These are phyloP conservation scores for Brenthis ino DNA, from an alignment of 2,888 invertebrate species.

Conservation along the genomic window DNA sequence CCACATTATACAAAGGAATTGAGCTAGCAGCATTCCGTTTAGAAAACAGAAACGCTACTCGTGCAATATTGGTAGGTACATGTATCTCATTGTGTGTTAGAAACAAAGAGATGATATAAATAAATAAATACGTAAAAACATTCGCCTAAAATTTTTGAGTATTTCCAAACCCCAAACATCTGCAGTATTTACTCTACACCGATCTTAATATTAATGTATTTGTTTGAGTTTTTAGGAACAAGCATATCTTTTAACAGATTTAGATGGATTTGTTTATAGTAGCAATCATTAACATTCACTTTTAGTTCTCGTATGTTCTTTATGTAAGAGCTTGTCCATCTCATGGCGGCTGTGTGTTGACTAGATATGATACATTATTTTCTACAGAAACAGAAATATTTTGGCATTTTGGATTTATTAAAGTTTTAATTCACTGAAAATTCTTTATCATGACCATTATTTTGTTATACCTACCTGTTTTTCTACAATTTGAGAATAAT, in stretches of 20 bases:
- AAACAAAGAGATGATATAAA: too few species aligned
- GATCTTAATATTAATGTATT: constrained; percentile 10
- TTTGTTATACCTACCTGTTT: neutral
- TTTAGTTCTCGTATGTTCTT: constrained; percentile 8
- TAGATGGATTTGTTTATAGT: constrained; percentile 11
- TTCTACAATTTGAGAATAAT: neutral
- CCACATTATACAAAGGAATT: too few species aligned
- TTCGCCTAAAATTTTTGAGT: neutral
- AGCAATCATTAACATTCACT: constrained; percentile 7
- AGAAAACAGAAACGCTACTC: too few species aligned
- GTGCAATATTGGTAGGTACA: too few species aligned
- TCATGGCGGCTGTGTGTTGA: neutral
- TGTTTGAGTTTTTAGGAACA: neutral
- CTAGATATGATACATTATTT: neutral
- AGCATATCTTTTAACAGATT: constrained; percentile 9
- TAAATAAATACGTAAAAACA: too few species aligned
- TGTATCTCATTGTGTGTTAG: too few species aligned
- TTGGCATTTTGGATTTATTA: constrained; percentile 1
- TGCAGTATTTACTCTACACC: neutral
- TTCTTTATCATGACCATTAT: neutral
- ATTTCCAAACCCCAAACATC: neutral
- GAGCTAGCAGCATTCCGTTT: too few species aligned
- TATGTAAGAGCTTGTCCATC: neutral
- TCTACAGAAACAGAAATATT: constrained; percentile 9
- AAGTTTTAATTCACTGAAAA: neutral